A percentile compares a stretch with the other conserved stretches of the same genome.
Conservation (phyloP, 2,797 vertebrate species). For the Tinamus major region DNA sequence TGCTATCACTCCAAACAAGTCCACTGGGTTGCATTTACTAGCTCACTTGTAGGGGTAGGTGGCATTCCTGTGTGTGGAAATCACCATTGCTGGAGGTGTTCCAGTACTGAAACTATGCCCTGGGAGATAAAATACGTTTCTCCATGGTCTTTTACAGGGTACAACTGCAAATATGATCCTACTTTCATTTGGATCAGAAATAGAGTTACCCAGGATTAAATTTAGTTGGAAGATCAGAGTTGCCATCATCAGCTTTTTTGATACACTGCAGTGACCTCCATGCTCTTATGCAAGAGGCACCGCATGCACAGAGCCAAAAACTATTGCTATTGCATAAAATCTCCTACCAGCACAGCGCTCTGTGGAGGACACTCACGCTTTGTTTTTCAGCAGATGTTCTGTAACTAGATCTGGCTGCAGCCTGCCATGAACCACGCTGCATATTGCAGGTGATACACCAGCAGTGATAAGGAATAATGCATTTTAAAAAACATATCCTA, state of each 20-base stretch:
- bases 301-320: background rate
- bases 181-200: background rate
- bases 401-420: conserved; percentile 49
- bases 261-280: conserved; percentile 15
- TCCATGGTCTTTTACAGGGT: background rate
- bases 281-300: background rate
- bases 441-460: conserved; percentile 4
- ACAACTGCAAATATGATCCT: background rate
- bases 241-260: background rate
- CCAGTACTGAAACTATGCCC: background rate
- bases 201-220: background rate
- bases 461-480: background rate
- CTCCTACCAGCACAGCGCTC: background rate
- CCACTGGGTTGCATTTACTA: background rate
- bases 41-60: background rate
- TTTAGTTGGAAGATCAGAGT: background rate
- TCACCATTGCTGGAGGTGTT: background rate
- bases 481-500: conserved; percentile 8
- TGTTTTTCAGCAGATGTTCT: conserved; percentile 62
- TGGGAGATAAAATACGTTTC: background rate
- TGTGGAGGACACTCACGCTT: conserved; percentile 11
- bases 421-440: conserved; percentile 12
- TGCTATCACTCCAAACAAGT: background rate
- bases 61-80: background rate
- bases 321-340: background rate